Evolutionary conservation across 2,888 invertebrate species (phyloP).

Genomic region (Sarcophaga carnaria): DNA sequence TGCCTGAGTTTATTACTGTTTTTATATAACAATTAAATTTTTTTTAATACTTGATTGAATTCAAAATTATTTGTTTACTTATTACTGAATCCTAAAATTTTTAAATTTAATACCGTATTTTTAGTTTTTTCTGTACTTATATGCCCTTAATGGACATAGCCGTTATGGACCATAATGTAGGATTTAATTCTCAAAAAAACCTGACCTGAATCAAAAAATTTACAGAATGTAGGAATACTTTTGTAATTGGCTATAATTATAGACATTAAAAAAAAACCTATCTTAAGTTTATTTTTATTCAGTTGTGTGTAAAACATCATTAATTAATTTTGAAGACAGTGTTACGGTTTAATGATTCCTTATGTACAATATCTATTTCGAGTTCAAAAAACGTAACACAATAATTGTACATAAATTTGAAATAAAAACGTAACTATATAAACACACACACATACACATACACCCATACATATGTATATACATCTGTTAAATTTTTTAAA

Average conservation of each 20-base stretch:
- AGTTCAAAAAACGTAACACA: constrained; percentile 66
- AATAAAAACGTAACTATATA: background rate
- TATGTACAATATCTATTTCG: constrained; percentile 38
- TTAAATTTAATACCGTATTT: no score
- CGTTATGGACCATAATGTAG: no score
- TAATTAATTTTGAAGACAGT: constrained; percentile 65
- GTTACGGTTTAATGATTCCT: constrained; percentile 63
- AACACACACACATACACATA: constrained; percentile 5
- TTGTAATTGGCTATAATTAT: constrained; percentile 25
- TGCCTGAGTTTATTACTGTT: no score
- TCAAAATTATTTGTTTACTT: no score
- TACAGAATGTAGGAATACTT: background rate
- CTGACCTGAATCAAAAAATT: no score
- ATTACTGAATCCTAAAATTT: no score
- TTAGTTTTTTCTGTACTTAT: no score
- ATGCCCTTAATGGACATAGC: no score
- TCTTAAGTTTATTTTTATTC: constrained; percentile 16
- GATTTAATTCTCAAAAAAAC: no score
- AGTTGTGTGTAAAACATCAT: constrained; percentile 55
- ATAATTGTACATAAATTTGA: constrained; percentile 38
- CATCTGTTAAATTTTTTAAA: background rate
- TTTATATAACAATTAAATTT: no score
- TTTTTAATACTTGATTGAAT: no score
- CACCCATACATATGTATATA: background rate
- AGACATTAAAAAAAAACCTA: constrained; percentile 15